These are phyloP conservation scores for Troglohyphantes excavatus DNA, from an alignment of 2,888 invertebrate genomes.

Conservation along the genomic window DNA sequence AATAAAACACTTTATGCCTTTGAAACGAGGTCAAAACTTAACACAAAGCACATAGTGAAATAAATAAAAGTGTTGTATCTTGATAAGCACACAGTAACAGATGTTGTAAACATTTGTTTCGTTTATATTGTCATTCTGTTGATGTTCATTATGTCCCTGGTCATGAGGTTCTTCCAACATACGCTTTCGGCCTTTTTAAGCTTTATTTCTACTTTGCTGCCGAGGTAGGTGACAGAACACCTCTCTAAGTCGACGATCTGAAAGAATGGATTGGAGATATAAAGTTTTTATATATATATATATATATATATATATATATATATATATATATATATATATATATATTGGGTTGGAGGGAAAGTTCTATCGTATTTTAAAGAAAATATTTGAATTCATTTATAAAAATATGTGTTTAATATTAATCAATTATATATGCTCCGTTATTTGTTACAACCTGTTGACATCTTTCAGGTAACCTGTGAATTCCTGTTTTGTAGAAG, in stretches of 20 bases:
- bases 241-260: background rate
- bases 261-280: background rate
- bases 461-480: too few species aligned
- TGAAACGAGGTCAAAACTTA: conserved; percentile 14
- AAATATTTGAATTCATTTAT: too few species aligned
- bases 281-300: background rate
- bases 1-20: conserved; percentile 9
- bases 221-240: conserved; percentile 88
- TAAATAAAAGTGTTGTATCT: background rate
- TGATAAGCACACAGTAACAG: background rate
- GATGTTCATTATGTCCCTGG: conserved; percentile 16
- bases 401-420: too few species aligned
- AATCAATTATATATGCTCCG: too few species aligned
- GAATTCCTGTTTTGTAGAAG: too few species aligned
- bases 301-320: too few species aligned
- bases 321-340: too few species aligned
- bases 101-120: conserved; percentile 1
- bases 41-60: conserved; percentile 21
- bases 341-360: too few species aligned
- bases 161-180: conserved; percentile 89
- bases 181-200: conserved; percentile 91
- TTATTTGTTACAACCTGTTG: too few species aligned
- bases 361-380: too few species aligned
- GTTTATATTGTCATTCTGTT: conserved; percentile 9
- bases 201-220: conserved; percentile 95